Base-by-base conservation (phyloP, 92 coral and sea anemone genomes). In the Isaurus tuberculatus region DNA sequence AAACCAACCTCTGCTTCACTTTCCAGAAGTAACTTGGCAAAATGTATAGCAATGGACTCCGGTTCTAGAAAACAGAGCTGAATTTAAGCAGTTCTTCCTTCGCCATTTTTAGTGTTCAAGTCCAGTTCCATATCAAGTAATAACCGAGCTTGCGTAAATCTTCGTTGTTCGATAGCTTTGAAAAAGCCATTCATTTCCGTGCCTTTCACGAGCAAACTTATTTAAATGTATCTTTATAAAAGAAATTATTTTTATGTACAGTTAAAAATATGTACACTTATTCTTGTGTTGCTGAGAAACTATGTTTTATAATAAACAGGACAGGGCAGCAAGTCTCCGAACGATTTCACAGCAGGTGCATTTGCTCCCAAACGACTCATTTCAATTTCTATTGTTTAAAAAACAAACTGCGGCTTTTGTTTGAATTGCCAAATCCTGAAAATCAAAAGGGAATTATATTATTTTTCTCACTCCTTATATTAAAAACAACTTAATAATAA, bases 81-180 rank as follows among this genome's bases (percentile, higher is more conserved):
- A 19, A 88, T 87, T 33, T 90, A 78, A 19, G 91, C 84, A n/a
- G 97, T 90, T 68, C 88, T 85, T 1, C 97, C 97, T 1, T 86
- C 85, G 6, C 60, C 25, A 22, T 55, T 83, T 67, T 67, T 81
- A 15, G 86, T 65, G 72, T 92, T 90, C 25, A 92, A 37, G 73
- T 90, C 84, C 0, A 83, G 46, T 29, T 88, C 94, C 31, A 67
- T 65, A 34, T 83, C 84, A 14, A 92, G 80, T 30, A 92, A 83
- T 8, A 81, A 74, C 22, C 85, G 88, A 28, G 89, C 94, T 90
- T 92, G 97, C 55, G 88, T 92, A 85, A 92, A 92, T 2, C 97
- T 90, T 22, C 97, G 67, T 48, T 92, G 92, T 14, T 85, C 84
- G 46, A 92, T 88, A 22, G 97, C 97, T 15, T 90, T 85, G 75